Percentiles rank a stretch among this genome's conserved stretches.
phyloP scores from a whole-genome alignment of 2,888 invertebrate genomes.

The Odontomyia ornata region DNA sequence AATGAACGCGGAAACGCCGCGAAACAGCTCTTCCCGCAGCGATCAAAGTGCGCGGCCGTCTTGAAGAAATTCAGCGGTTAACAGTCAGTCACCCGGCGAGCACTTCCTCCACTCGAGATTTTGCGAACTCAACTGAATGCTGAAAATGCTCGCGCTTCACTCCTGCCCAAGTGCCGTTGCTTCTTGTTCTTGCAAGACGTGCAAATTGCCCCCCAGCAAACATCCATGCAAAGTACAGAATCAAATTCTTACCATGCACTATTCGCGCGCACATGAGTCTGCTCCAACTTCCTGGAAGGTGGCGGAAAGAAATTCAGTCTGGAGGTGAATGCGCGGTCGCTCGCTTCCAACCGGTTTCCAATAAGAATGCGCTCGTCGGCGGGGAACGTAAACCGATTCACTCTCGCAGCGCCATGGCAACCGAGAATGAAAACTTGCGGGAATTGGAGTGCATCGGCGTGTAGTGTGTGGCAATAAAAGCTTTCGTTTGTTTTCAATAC shows the following conservation, averaged over 20 bases:
- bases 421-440: neutral
- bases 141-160: neutral
- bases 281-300: constrained; percentile 1
- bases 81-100: neutral
- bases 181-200: constrained; percentile 3
- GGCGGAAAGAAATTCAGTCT: neutral
- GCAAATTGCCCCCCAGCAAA: neutral
- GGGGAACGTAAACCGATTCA: constrained; percentile 5
- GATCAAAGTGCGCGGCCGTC: neutral
- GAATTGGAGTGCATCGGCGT: neutral
- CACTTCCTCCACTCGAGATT: constrained; percentile 14
- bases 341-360: constrained; percentile 19
- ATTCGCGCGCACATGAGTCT: neutral
- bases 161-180: neutral
- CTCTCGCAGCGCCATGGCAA: constrained; percentile 18
- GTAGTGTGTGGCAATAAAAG: neutral
- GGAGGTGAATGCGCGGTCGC: neutral
- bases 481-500: too few species aligned
- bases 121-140: constrained; percentile 27
- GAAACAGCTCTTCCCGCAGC: neutral
- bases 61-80: neutral
- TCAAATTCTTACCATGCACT: neutral
- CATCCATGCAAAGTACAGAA: neutral
- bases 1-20: neutral
- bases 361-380: neutral